Conservation (phyloP, 1,140 invertebrate genomes). For the Cataglyphis hispanica region DNA sequence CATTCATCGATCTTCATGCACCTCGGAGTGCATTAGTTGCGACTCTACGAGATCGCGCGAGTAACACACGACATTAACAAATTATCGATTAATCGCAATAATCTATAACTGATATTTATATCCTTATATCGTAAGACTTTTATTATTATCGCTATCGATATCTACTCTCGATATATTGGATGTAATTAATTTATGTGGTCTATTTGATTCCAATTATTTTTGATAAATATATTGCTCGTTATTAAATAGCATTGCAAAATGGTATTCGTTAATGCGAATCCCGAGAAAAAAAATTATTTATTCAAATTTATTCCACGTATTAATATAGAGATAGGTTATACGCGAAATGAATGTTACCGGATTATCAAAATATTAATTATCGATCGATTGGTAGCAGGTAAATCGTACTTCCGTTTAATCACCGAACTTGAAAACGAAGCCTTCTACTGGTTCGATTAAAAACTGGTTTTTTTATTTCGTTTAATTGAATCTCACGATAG, state of each 20-base stretch:
- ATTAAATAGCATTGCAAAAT: constrained; percentile 37
- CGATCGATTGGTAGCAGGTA: not conserved
- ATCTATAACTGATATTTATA: not conserved
- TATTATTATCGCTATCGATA: constrained; percentile 39
- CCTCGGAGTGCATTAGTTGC: not conserved
- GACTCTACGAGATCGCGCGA: not conserved
- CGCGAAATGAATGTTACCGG: constrained; percentile 38
- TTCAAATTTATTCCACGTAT: constrained; percentile 16
- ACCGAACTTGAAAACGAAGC: not conserved
- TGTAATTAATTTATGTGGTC: constrained; percentile 38
- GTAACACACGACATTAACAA: constrained; percentile 38
- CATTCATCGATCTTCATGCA: constrained; percentile 65
- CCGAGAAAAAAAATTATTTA: no score
- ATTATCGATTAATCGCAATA: constrained; percentile 37
- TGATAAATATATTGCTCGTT: constrained; percentile 40
- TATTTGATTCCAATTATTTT: constrained; percentile 49
- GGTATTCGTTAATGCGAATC: constrained; percentile 30
- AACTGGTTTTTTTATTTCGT: constrained; percentile 48
- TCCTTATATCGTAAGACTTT: constrained; percentile 3
- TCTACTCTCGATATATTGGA: not conserved
- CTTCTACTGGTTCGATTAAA: constrained; percentile 36
- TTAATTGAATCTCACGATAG: constrained; percentile 42
- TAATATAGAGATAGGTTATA: not conserved
- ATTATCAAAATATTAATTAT: constrained; percentile 64
- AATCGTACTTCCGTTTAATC: constrained; percentile 25